Conservation (phyloP, 2,113 vertebrate species). For the Aix galericulata region DNA sequence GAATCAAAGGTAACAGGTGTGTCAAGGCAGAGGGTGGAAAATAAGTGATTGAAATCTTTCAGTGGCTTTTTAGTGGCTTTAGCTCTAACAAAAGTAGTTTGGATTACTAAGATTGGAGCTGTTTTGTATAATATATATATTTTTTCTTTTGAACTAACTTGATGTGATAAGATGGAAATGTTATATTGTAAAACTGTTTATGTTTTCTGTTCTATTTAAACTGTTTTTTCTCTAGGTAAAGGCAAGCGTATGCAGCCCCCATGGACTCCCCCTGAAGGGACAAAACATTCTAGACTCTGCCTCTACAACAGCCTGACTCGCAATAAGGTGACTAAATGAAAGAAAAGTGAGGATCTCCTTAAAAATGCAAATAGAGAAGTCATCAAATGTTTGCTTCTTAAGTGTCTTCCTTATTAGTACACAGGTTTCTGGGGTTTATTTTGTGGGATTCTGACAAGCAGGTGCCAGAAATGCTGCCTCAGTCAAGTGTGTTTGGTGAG, state of each 20-base stretch:
- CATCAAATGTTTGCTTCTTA: background rate
- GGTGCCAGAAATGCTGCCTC: background rate
- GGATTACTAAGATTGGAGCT: background rate
- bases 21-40: background rate
- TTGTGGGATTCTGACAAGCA: background rate
- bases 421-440: background rate
- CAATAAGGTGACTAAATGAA: conserved; percentile 82
- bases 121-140: background rate
- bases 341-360: background rate
- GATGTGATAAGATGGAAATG: background rate
- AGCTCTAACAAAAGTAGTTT: background rate
- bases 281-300: conserved; percentile 80
- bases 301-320: conserved; percentile 98
- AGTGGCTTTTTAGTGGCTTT: background rate
- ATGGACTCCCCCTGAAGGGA: conserved; percentile 86
- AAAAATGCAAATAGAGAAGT: background rate
- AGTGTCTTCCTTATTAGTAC: background rate
- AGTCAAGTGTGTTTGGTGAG: background rate
- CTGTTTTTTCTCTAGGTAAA: conserved; percentile 76
- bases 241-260: conserved; percentile 85
- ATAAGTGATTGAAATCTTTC: background rate
- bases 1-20: background rate
- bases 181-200: background rate
- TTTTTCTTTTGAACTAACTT: background rate
- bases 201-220: background rate